phyloP scores from a whole-genome alignment of 2,888 invertebrate species.

The Thumatha senex region DNA sequence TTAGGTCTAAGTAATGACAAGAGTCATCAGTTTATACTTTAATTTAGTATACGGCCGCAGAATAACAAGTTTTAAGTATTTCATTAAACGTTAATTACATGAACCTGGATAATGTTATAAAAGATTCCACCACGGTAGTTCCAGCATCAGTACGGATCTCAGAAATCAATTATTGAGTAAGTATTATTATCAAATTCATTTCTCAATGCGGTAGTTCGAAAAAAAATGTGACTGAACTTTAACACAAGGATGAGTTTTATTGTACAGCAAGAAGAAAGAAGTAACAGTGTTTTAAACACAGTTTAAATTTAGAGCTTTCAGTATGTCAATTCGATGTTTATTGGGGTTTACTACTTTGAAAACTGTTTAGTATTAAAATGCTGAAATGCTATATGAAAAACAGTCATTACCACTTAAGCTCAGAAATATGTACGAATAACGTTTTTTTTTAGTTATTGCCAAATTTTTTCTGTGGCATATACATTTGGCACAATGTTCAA shows the following conservation, averaged over 20 bases:
- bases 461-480: conserved; percentile 57
- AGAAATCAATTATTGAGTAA: conserved; percentile 18
- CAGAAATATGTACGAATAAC: conserved; percentile 51
- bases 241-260: too few relatives aligned
- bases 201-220: too few relatives aligned
- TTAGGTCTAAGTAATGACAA: too few relatives aligned
- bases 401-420: conserved; percentile 43
- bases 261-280: conserved; percentile 6
- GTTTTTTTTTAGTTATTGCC: conserved; percentile 53
- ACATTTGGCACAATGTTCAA: conserved; percentile 70
- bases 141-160: conserved; percentile 2
- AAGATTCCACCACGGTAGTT: conserved; percentile 4
- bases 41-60: too few relatives aligned
- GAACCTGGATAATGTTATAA: background rate
- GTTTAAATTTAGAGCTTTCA: conserved; percentile 33
- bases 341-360: background rate
- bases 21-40: too few relatives aligned
- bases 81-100: too few relatives aligned
- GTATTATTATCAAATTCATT: conserved; percentile 8
- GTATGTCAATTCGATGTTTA: background rate
- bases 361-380: background rate
- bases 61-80: too few relatives aligned
- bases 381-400: background rate
- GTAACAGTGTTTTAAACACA: conserved; percentile 37
- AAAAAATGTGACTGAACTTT: too few relatives aligned